These are phyloP conservation scores for Trissolcus basalis DNA, from an alignment of 1,140 invertebrate genomes.

Conservation along the genomic window DNA sequence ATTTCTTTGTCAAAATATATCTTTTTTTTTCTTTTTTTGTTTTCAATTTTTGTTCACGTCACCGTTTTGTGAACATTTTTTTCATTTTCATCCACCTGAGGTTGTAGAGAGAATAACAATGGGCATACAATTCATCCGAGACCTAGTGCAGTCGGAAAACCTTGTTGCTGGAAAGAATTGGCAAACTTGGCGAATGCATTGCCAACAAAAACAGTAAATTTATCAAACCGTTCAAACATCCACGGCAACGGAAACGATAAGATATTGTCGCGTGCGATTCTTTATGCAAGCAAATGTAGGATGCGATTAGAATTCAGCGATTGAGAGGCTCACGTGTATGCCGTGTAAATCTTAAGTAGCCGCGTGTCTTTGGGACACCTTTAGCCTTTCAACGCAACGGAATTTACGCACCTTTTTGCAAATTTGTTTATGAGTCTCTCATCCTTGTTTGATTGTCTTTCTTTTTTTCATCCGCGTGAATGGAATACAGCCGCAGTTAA, in stretches of 20 bases:
- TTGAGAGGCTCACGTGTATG: constrained; percentile 25
- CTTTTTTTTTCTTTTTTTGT: too few relatives aligned
- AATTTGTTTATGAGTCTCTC: constrained; percentile 59
- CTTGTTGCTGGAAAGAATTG: too few relatives aligned
- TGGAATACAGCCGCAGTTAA: constrained; percentile 19
- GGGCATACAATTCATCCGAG: too few relatives aligned
- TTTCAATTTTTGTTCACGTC: too few relatives aligned
- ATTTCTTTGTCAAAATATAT: too few relatives aligned
- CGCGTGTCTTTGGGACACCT: constrained; percentile 41
- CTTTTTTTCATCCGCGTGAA: constrained; percentile 35
- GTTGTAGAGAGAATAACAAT: too few relatives aligned
- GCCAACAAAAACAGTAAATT: constrained; percentile 1
- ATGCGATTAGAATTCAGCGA: constrained; percentile 51
- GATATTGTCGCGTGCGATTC: constrained; percentile 5
- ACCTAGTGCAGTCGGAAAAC: too few relatives aligned
- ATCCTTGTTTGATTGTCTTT: constrained; percentile 43
- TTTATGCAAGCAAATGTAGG: constrained; percentile 30
- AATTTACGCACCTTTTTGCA: constrained; percentile 56
- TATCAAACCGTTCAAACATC: neutral
- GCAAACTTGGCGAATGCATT: too few relatives aligned
- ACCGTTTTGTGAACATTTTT: too few relatives aligned
- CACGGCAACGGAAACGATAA: constrained; percentile 4
- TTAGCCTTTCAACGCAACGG: constrained; percentile 46
- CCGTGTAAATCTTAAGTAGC: constrained; percentile 55
- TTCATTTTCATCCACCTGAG: too few relatives aligned